Percentiles rank a stretch among this genome's conserved stretches.
These are phyloP conservation scores for Hypotaenidia philippensis DNA, from an alignment of 2,797 vertebrate species.

Conservation along the genomic window DNA sequence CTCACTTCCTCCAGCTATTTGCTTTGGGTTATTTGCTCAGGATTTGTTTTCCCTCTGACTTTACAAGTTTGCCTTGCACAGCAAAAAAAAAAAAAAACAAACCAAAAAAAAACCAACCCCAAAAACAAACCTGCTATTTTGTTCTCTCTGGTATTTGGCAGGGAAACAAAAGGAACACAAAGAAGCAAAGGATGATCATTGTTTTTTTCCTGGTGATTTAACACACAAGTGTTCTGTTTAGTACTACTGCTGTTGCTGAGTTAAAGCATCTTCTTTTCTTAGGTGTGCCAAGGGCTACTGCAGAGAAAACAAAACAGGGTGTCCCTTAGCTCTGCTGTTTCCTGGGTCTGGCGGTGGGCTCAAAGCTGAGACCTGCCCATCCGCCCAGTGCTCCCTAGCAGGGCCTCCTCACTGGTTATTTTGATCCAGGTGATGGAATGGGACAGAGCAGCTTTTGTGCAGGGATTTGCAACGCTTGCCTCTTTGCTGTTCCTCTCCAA, in stretches of 20 bases:
- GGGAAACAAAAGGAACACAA: conserved; percentile 45
- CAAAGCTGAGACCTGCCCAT: conserved; percentile 16
- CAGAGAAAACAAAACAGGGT: not conserved
- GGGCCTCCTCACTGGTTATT: not conserved
- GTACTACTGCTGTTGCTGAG: conserved; percentile 39
- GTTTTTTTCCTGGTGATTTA: conserved; percentile 45
- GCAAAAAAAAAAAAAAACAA: conserved; percentile 9
- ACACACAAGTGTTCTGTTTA: conserved; percentile 10
- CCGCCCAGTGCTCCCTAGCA: not conserved
- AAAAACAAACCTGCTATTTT: conserved; percentile 15
- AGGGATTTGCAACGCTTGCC: conserved; percentile 10
- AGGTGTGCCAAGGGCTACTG: not conserved
- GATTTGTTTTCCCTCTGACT: conserved; percentile 63
- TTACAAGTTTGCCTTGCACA: conserved; percentile 49
- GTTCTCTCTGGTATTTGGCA: conserved; percentile 58
- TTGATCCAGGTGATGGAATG: conserved; percentile 38
- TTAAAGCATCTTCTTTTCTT: conserved; percentile 35
- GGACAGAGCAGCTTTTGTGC: conserved; percentile 59
- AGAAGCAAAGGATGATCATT: conserved; percentile 55
- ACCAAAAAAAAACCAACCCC: too few species aligned
- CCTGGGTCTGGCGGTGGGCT: not conserved
- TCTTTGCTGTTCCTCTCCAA: not conserved
- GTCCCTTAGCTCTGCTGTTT: not conserved
- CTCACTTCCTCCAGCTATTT: conserved; percentile 53
- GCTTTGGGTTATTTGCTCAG: conserved; percentile 62